Conservation (phyloP, 2,113 vertebrate genomes). For the Varanus salvator region DNA sequence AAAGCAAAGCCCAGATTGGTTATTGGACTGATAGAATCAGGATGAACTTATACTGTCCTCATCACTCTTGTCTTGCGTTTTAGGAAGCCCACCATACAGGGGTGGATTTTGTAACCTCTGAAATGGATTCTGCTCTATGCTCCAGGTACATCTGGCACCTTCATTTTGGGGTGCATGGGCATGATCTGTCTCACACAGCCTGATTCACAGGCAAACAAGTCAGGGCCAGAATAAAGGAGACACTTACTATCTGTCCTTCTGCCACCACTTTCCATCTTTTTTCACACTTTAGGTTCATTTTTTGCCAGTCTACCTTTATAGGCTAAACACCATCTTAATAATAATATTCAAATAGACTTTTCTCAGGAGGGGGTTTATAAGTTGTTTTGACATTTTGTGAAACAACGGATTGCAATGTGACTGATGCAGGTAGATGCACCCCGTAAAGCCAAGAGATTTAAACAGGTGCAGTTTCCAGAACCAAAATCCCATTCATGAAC, state of each 20-base stretch:
- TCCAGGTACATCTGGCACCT: background rate
- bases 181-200: background rate
- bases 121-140: no score
- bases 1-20: background rate
- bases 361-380: background rate
- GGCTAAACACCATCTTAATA: background rate
- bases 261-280: background rate
- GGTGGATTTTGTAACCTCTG: no score
- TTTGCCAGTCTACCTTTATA: background rate
- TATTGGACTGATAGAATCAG: background rate
- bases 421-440: slow-evolving; percentile 5
- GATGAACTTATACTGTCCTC: background rate
- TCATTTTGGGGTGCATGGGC: background rate
- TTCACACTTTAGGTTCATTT: background rate
- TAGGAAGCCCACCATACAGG: background rate
- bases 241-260: background rate
- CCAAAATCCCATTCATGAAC: background rate
- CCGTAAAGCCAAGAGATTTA: slow-evolving; percentile 10
- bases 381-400: slow-evolving; percentile 16
- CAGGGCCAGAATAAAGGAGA: background rate
- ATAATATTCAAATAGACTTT: background rate
- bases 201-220: background rate
- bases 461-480: slow-evolving; percentile 9
- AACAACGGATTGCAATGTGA: slow-evolving; percentile 1
- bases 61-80: background rate